These are phyloP conservation scores for Rhopalosiphum maidis DNA, from an alignment of 1,140 invertebrate species.

Conservation along the genomic window DNA sequence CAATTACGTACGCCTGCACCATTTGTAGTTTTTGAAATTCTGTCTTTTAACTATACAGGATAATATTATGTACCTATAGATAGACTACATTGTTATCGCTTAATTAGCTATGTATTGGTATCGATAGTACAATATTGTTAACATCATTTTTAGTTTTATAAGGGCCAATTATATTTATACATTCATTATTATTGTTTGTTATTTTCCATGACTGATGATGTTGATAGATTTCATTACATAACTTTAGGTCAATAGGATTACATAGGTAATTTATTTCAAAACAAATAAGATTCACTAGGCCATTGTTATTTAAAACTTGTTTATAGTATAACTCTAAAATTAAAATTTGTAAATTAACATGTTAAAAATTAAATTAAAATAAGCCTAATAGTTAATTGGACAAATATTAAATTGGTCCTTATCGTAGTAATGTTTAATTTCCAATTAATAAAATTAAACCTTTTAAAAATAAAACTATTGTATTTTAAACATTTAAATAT, in stretches of 20 bases:
- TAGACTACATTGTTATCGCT: background rate
- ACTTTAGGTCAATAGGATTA: background rate
- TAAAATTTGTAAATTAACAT: background rate
- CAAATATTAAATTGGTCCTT: too few species aligned
- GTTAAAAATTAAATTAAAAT: background rate
- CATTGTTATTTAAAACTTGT: background rate
- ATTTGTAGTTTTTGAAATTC: background rate
- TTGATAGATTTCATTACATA: background rate
- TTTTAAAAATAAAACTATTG: background rate
- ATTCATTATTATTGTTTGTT: background rate
- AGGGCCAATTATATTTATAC: background rate
- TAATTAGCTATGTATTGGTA: background rate
- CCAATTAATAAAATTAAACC: background rate
- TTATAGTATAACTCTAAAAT: background rate
- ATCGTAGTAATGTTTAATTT: too few species aligned
- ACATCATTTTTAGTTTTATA: background rate
- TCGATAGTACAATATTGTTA: background rate
- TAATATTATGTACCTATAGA: background rate
- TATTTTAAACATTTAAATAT: background rate
- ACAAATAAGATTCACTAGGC: background rate
- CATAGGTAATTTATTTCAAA: background rate
- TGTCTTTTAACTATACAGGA: background rate
- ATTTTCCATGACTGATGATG: background rate
- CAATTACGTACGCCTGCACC: background rate
- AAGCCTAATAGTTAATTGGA: background rate